These are phyloP conservation scores for Intellagama lesueurii DNA, from an alignment of 2,797 vertebrate species.

Conservation along the genomic window DNA sequence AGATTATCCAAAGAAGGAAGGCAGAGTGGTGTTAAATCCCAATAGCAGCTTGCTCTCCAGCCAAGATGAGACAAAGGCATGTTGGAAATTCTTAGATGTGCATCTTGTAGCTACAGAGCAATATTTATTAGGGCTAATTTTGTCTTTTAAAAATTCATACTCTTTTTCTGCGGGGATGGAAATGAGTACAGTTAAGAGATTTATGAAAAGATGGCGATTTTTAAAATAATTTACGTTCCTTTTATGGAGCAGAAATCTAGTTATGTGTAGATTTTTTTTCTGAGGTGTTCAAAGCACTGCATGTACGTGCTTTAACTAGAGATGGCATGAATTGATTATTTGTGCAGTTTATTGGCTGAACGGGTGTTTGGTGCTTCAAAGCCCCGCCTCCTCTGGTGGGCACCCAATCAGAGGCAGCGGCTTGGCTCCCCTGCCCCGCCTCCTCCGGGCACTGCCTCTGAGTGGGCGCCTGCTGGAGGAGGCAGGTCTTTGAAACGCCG, in stretches of 20 bases:
- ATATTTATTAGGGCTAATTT: neutral
- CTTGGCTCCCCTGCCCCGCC: too few species aligned
- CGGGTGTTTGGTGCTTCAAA: too few species aligned
- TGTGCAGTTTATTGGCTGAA: too few species aligned
- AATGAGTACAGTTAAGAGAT: too few species aligned
- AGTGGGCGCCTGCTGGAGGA: too few species aligned
- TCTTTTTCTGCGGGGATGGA: too few species aligned
- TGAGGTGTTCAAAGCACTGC: neutral
- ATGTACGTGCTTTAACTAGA: neutral
- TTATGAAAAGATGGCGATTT: too few species aligned
- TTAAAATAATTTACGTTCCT: neutral
- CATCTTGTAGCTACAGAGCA: neutral
- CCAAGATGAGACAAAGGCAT: conserved; percentile 89
- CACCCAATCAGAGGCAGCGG: too few species aligned
- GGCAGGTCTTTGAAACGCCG: too few species aligned
- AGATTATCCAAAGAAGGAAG: conserved; percentile 89
- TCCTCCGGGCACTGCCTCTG: too few species aligned
- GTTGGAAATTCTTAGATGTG: conserved; percentile 49
- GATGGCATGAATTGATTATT: too few species aligned
- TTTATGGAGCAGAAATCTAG: neutral
- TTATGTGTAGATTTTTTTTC: neutral
- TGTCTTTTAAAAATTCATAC: neutral
- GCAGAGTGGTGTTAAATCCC: conserved; percentile 81
- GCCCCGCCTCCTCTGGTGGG: too few species aligned
- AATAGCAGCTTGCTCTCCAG: conserved; percentile 93